Conservation (phyloP, 1,140 invertebrate genomes). For the Pseudoatta argentina region DNA sequence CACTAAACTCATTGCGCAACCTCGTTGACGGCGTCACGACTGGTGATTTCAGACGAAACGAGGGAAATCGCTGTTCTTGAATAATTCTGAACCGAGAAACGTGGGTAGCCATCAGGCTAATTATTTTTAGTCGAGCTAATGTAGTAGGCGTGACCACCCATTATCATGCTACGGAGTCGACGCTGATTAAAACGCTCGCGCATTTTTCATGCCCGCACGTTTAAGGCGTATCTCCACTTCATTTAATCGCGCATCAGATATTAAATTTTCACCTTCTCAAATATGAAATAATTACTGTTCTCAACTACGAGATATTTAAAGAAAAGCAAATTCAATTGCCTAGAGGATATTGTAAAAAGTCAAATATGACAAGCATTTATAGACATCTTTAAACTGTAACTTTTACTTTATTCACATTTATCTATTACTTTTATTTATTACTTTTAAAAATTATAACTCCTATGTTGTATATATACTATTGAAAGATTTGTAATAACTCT, state of each 20-base stretch:
- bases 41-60: constrained; percentile 21
- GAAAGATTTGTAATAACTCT: neutral
- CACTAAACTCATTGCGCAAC: neutral
- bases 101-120: constrained; percentile 37
- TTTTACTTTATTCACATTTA: neutral
- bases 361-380: neutral
- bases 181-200: constrained; percentile 28
- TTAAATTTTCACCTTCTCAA: constrained; percentile 32
- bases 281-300: constrained; percentile 7
- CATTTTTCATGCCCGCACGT: constrained; percentile 35
- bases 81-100: constrained; percentile 39
- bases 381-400: neutral
- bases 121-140: constrained; percentile 54
- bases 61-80: constrained; percentile 14
- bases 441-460: neutral
- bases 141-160: constrained; percentile 41
- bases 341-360: neutral
- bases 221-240: constrained; percentile 9
- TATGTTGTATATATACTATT: neutral
- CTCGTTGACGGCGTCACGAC: neutral
- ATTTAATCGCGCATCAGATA: constrained; percentile 34
- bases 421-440: constrained; percentile 4
- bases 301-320: constrained; percentile 1
- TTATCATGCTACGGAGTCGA: constrained; percentile 14
- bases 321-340: neutral